phyloP scores from a whole-genome alignment of 2,888 invertebrate species.

The Xanthorhoe designata region DNA sequence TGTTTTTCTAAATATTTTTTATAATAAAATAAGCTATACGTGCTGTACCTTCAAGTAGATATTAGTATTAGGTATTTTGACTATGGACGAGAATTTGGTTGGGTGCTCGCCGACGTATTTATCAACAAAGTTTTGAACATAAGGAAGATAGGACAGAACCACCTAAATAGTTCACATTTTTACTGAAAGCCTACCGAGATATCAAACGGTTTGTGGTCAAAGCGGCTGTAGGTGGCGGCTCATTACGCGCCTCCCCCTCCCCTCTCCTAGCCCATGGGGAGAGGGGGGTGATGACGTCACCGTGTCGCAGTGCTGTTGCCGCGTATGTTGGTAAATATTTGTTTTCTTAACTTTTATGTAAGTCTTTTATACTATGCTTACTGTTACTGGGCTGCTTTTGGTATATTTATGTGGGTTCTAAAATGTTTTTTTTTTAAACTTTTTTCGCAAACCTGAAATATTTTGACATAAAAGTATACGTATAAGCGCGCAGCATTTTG shows the following conservation, averaged over 20 bases:
- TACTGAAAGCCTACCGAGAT: constrained; percentile 38
- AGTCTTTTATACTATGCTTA: neutral
- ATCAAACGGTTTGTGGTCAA: constrained; percentile 54
- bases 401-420: no score
- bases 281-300: constrained; percentile 59
- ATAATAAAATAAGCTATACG: no score
- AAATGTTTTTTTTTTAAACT: no score
- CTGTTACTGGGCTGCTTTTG: neutral
- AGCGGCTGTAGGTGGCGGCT: constrained; percentile 48
- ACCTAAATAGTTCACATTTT: constrained; percentile 15
- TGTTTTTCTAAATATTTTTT: no score
- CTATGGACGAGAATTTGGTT: no score
- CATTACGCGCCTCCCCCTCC: constrained; percentile 51
- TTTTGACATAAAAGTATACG: no score
- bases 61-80: no score
- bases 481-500: no score
- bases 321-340: constrained; percentile 34
- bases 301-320: constrained; percentile 69
- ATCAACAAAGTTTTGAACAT: no score
- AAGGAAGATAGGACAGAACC: neutral
- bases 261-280: constrained; percentile 19
- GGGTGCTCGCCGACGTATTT: no score
- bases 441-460: no score
- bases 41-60: no score
- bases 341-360: constrained; percentile 19